These are phyloP conservation scores for Rhadinocentrus ornatus DNA, from an alignment of 2,797 vertebrate genomes.

Conservation along the genomic window DNA sequence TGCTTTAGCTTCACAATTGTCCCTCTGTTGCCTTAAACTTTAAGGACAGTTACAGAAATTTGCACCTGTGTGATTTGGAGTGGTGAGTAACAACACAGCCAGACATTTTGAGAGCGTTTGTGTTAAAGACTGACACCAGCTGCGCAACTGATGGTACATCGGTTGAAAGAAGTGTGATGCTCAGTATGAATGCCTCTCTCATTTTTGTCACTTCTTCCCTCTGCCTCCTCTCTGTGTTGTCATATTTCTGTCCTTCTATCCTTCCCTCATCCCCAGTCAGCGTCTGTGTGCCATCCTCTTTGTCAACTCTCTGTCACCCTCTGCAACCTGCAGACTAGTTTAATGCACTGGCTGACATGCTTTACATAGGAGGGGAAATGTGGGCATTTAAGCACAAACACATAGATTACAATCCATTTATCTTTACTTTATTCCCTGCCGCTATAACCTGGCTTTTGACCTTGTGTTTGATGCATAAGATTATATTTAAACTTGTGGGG, in stretches of 20 bases:
- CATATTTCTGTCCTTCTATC: conserved; percentile 2
- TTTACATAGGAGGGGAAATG: conserved; percentile 30
- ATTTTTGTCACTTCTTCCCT: conserved; percentile 13
- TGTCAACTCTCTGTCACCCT: conserved; percentile 11
- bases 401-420: background rate
- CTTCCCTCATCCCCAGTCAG: conserved; percentile 4
- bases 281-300: conserved; percentile 16
- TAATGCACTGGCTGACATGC: conserved; percentile 47
- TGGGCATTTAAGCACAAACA: background rate
- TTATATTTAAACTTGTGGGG: background rate
- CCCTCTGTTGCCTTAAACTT: conserved; percentile 3
- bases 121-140: conserved; percentile 26
- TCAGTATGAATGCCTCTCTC: conserved; percentile 17
- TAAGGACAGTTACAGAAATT: conserved; percentile 14
- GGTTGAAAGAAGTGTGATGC: conserved; percentile 36
- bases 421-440: background rate
- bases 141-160: conserved; percentile 20
- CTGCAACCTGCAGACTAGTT: conserved; percentile 40
- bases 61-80: conserved; percentile 1
- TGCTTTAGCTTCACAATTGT: background rate
- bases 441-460: background rate
- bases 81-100: conserved; percentile 20
- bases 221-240: conserved; percentile 10
- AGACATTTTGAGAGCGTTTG: conserved; percentile 14
- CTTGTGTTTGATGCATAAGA: background rate